Percentiles rank a stretch among this genome's conserved stretches.
These are phyloP conservation scores for Lithophane leautieri DNA, from an alignment of 2,888 invertebrate species.

Conservation along the genomic window DNA sequence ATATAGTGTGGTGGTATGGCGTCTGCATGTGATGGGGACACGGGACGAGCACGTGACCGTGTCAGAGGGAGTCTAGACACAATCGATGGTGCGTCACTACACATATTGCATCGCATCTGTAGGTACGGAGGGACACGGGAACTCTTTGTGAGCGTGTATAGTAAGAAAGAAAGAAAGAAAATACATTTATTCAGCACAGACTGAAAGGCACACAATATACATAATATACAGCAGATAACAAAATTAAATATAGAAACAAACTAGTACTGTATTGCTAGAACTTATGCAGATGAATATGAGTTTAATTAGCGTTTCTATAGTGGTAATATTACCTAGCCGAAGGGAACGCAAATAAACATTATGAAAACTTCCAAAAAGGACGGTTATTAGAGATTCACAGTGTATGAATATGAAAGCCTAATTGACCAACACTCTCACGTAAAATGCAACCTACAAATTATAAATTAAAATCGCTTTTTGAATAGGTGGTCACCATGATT, in stretches of 20 bases:
- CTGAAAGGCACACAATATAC: too few species aligned
- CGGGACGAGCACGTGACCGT: conserved; percentile 1
- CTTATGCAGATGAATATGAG: not conserved
- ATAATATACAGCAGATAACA: too few species aligned
- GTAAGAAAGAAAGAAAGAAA: too few species aligned
- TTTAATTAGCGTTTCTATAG: not conserved
- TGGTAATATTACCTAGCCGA: not conserved
- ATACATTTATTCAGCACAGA: too few species aligned
- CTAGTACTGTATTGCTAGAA: not conserved
- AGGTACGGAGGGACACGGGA: not conserved
- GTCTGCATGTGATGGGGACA: conserved; percentile 3
- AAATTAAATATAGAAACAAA: too few species aligned
- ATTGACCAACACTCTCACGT: not conserved
- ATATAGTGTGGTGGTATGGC: not conserved
- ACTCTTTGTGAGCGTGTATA: not conserved
- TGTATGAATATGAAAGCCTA: not conserved
- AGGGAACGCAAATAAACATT: not conserved
- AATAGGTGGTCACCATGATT: too few species aligned
- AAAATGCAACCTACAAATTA: not conserved
- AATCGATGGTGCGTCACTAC: conserved; percentile 17
- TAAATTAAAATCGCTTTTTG: not conserved
- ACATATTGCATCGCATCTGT: not conserved
- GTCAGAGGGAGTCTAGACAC: conserved; percentile 25
- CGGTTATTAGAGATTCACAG: not conserved
- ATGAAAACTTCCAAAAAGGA: not conserved